A percentile compares a stretch with the other conserved stretches of the same genome.
Conservation (phyloP, 2,797 vertebrate species). For the Sandelia bainsii region DNA sequence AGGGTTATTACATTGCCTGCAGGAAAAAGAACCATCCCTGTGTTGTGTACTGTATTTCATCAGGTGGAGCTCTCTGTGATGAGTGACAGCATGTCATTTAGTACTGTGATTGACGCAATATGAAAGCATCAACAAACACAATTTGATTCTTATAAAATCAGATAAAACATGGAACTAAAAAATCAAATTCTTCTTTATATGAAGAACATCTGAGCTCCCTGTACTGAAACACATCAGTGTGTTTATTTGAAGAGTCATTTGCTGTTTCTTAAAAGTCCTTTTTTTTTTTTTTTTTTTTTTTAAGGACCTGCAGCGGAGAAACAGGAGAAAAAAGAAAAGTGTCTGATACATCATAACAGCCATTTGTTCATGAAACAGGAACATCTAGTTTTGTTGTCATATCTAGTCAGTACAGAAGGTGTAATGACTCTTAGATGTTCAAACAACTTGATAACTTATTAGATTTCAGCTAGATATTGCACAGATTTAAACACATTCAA, state of each 20-base stretch:
- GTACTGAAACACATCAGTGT: slow-evolving; percentile 17
- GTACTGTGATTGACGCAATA: slow-evolving; percentile 66
- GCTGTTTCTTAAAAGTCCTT: slow-evolving; percentile 14
- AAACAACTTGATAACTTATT: background rate
- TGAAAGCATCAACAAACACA: slow-evolving; percentile 60
- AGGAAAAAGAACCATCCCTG: slow-evolving; percentile 59
- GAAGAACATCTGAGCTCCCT: slow-evolving; percentile 57
- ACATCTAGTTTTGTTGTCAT: slow-evolving; percentile 20
- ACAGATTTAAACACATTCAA: background rate
- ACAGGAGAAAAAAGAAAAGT: slow-evolving; percentile 18
- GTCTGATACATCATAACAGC: slow-evolving; percentile 23
- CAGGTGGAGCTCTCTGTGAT: slow-evolving; percentile 55
- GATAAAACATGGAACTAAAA: slow-evolving; percentile 51
- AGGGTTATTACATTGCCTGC: slow-evolving; percentile 74
- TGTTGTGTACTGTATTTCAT: slow-evolving; percentile 56
- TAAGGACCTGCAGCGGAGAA: slow-evolving; percentile 14
- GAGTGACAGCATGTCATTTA: slow-evolving; percentile 56
- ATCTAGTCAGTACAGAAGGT: background rate
- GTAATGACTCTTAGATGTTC: background rate
- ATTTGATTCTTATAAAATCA: slow-evolving; percentile 63
- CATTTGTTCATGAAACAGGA: slow-evolving; percentile 1
- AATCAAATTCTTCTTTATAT: slow-evolving; percentile 60
- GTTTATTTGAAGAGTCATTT: slow-evolving; percentile 32
- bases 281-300: slow-evolving; percentile 10
- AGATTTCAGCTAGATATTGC: background rate